Evolutionary conservation across 92 coral and sea anemone species (phyloP), one percentile per base, ranked within the genome.

Genomic region (Epizoanthus stellaris): DNA sequence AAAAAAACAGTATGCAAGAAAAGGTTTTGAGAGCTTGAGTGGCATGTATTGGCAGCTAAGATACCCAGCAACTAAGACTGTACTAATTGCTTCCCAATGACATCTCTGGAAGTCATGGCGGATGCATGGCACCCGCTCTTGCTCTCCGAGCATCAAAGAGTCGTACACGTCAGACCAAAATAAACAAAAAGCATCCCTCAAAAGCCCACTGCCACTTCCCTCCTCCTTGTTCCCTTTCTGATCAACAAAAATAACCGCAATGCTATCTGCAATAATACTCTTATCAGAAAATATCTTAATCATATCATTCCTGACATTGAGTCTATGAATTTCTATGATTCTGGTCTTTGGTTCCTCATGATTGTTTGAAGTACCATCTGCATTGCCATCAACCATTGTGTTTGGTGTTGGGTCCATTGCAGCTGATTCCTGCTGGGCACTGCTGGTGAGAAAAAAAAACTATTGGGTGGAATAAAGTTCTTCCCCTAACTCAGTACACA

Each of bases 71-170:
- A 85, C 61, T 21, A 89, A 74, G 36, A 85, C 80, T 85, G 69
- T 47, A 68, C 75, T 82, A 17, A 80, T 62, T 7, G 92, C 89
- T 53, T 85, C 86, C 89, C 86, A 85, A 19, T 77, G 66, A 17
- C 54, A 43, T 65, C 86, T 40, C 40, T 89, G 86, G 23, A 54
- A 85, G 67, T 89, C 92, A 36, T 89, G 92, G 14, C 89, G 67
- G 53, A 75, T 75, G 21, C 42, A 74, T 40, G 88, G 88, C 34
- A 85, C 76, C 8, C 77, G 56, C 40, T 85, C 88, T 6, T 42
- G 56, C 60, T 75, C 84, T 14, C 88, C 84, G 1, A 76, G 5
- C 88, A 85, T 75, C 16, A 81, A 70, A 1, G 83, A 85, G 45
- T 85, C 76, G 60, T 67, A 85, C 16, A 65, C 76, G 47, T 85